These are phyloP conservation scores for Hepsetus odoe DNA, from an alignment of 2,113 vertebrate species.

Conservation along the genomic window DNA sequence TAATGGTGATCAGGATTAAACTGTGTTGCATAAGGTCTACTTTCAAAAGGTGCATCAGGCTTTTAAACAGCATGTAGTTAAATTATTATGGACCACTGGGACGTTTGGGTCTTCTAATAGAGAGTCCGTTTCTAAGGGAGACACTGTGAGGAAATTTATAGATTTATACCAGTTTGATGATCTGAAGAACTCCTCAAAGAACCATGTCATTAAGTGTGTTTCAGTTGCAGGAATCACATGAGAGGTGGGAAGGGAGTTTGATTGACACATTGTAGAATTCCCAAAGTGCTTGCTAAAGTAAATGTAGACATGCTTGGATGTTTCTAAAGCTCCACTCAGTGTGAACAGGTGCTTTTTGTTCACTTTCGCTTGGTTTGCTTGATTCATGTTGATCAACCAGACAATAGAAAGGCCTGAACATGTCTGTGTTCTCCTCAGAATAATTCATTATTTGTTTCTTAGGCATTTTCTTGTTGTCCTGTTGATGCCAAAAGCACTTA, in stretches of 20 bases:
- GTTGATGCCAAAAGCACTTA: constrained; percentile 1
- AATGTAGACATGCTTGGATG: background rate
- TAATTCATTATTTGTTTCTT: constrained; percentile 39
- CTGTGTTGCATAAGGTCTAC: constrained; percentile 3
- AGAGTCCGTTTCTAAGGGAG: too few relatives aligned
- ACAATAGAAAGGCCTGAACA: constrained; percentile 25
- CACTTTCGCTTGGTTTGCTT: background rate
- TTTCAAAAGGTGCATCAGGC: background rate
- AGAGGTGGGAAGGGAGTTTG: background rate
- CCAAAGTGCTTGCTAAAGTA: background rate
- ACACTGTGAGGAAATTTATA: too few relatives aligned
- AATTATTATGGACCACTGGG: too few relatives aligned
- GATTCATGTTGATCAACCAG: constrained; percentile 10
- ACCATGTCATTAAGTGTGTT: too few relatives aligned
- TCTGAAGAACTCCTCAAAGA: too few relatives aligned
- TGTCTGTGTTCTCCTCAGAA: constrained; percentile 17
- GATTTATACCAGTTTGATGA: too few relatives aligned
- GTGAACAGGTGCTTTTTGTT: background rate
- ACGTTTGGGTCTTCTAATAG: too few relatives aligned
- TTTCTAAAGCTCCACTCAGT: background rate
- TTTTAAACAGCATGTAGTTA: too few relatives aligned
- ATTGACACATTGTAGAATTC: background rate
- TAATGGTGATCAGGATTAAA: background rate
- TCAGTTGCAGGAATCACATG: too few relatives aligned
- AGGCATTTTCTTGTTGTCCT: constrained; percentile 3